Evolutionary conservation across 1,140 invertebrate genomes (phyloP).

Genomic region (Drosophila aff.): DNA sequence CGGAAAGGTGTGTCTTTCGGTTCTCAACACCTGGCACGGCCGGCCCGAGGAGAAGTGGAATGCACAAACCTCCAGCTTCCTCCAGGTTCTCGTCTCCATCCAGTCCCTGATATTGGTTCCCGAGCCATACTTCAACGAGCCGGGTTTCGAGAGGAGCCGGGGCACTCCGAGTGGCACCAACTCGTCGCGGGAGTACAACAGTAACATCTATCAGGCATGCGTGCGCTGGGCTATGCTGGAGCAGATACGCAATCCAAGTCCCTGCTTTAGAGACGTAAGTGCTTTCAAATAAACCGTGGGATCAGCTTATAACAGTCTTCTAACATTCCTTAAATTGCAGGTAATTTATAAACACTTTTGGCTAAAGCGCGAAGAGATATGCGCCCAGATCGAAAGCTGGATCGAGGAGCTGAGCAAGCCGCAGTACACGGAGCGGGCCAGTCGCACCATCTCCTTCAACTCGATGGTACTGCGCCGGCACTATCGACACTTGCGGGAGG

Average conservation of each 20-base stretch:
- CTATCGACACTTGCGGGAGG: constrained; percentile 92
- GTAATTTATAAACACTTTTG: constrained; percentile 97
- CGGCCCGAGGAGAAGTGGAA: constrained; percentile 99
- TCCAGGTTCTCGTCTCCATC: constrained; percentile 98
- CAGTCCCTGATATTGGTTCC: constrained; percentile 97
- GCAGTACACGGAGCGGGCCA: constrained; percentile 89
- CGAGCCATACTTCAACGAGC: constrained; percentile 99
- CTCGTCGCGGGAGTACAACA: constrained; percentile 96
- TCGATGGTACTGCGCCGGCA: constrained; percentile 91
- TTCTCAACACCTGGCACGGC: constrained; percentile 99
- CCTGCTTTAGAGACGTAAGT: constrained; percentile 96
- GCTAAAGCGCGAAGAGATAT: constrained; percentile 96
- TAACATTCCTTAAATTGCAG: constrained; percentile 81
- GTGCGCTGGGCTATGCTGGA: constrained; percentile 98
- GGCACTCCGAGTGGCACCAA: constrained; percentile 95
- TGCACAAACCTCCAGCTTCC: constrained; percentile 97
- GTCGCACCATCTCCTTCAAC: constrained; percentile 91
- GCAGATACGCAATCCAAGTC: constrained; percentile 94
- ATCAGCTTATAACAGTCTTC: not conserved
- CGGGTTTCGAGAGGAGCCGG: constrained; percentile 96
- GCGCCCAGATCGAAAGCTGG: constrained; percentile 95
- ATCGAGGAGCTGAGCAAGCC: constrained; percentile 93
- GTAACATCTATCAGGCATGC: constrained; percentile 97
- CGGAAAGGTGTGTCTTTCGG: constrained; percentile 98
- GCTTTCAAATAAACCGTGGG: no score